Conservation (phyloP, 2,888 invertebrate species). For the Tetranychus truncatus region DNA sequence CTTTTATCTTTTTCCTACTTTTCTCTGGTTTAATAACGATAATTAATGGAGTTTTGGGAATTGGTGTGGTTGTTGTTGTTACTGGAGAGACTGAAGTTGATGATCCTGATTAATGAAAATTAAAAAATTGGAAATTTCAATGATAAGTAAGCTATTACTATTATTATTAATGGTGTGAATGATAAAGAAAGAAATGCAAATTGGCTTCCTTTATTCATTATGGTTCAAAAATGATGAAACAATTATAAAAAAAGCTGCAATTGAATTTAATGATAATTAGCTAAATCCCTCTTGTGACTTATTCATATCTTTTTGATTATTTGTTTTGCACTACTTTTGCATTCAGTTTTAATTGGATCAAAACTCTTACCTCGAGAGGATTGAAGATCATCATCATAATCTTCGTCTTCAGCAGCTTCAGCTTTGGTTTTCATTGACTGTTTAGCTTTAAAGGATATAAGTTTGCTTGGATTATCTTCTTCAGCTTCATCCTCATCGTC, state of each 20-base stretch:
- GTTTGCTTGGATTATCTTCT: background rate
- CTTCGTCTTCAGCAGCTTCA: background rate
- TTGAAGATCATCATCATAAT: background rate
- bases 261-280: background rate
- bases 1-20: background rate
- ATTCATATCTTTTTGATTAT: background rate
- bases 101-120: background rate
- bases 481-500: background rate
- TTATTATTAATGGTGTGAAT: background rate
- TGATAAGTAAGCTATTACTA: background rate
- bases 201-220: too few species aligned
- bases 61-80: conserved; percentile 3
- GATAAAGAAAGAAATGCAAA: background rate
- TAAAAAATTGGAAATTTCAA: background rate
- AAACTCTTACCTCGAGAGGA: background rate
- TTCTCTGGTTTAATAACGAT: conserved; percentile 5
- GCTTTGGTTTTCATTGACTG: background rate
- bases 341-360: background rate
- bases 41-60: conserved; percentile 8
- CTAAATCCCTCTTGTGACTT: background rate
- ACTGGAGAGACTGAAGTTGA: background rate
- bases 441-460: background rate
- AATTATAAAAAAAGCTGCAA: background rate
- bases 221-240: too few species aligned
- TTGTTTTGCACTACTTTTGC: background rate